phyloP scores from a whole-genome alignment of 2,113 vertebrate genomes.

The Macroglossus sobrinus region DNA sequence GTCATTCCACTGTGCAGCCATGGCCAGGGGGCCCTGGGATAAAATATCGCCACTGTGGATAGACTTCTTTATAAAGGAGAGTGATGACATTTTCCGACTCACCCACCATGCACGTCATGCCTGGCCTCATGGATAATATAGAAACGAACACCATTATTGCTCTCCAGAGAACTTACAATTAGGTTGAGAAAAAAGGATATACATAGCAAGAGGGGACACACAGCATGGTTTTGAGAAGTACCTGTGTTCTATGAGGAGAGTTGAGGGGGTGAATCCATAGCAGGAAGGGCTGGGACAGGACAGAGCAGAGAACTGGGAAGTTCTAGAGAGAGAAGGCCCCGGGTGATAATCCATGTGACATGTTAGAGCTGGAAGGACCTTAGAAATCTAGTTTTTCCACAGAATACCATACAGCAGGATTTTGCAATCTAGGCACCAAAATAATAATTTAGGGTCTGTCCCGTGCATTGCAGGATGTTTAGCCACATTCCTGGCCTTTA shows the following conservation, averaged over 20 bases:
- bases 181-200: background rate
- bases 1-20: background rate
- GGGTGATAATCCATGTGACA: rapidly evolving
- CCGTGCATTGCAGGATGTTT: background rate
- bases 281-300: background rate
- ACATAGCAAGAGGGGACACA: rapidly evolving
- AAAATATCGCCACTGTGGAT: background rate
- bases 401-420: background rate
- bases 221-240: background rate
- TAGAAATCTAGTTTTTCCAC: background rate
- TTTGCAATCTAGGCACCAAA: background rate
- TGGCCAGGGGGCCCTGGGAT: background rate
- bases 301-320: rapidly evolving
- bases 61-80: background rate
- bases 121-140: background rate
- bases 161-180: background rate
- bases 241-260: background rate
- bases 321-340: no score
- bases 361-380: background rate
- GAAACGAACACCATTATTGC: background rate
- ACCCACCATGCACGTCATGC: rapidly evolving
- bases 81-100: background rate
- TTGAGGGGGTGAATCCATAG: rapidly evolving
- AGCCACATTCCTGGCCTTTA: background rate
- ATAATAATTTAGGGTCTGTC: background rate